Evolutionary conservation across 2,888 invertebrate species (phyloP).

Genomic region (Drosophila testacea): DNA sequence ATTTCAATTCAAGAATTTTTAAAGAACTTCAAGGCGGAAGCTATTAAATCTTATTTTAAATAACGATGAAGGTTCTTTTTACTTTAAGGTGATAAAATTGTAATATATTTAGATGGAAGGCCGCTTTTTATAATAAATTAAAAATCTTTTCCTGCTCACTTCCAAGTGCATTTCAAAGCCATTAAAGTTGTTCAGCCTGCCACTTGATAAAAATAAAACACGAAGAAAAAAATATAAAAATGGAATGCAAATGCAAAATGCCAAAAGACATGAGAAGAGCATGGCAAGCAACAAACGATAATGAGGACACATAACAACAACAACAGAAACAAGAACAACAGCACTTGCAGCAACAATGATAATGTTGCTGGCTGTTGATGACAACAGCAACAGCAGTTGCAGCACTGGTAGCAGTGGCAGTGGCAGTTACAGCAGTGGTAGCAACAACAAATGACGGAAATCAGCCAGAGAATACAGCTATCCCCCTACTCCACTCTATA

Average conservation of each 20-base stretch:
- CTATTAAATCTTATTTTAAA: neutral
- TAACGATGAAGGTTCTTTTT: neutral
- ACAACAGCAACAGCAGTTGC: constrained; percentile 45
- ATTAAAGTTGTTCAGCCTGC: constrained; percentile 71
- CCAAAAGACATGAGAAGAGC: constrained; percentile 71
- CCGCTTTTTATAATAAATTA: constrained; percentile 52
- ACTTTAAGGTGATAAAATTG: constrained; percentile 7
- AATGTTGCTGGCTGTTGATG: constrained; percentile 69
- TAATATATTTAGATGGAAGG: constrained; percentile 18
- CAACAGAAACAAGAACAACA: constrained; percentile 31
- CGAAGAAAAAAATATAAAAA: constrained; percentile 36
- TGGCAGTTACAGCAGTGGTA: constrained; percentile 23
- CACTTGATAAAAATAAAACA: constrained; percentile 57
- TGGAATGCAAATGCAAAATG: constrained; percentile 68
- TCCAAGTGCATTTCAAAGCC: constrained; percentile 76
- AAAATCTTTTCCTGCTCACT: constrained; percentile 57
- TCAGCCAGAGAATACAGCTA: constrained; percentile 72
- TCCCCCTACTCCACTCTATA: neutral
- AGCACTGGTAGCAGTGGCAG: constrained; percentile 31
- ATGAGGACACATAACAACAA: constrained; percentile 74
- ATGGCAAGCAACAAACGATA: constrained; percentile 72
- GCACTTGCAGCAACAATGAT: constrained; percentile 62
- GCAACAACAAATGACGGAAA: constrained; percentile 68
- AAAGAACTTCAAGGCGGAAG: neutral
- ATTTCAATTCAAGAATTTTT: no score